Base-by-base conservation (phyloP, 1,140 invertebrate genomes). In the Rhagoletis pomonella region DNA sequence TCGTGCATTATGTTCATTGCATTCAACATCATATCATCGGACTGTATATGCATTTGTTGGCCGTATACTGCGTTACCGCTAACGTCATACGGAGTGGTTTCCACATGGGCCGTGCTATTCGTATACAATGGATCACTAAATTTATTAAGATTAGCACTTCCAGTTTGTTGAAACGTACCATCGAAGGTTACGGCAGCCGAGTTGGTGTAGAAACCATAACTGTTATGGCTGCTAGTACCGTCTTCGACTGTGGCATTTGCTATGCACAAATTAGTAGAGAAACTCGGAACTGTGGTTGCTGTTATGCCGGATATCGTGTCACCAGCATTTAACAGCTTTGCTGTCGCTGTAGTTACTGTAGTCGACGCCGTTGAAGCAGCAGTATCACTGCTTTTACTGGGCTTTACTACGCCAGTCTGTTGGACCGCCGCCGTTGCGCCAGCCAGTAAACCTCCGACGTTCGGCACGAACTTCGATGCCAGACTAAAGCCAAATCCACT, bases 391-490 rank as follows among this genome's bases (percentile, higher is more conserved):
- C n/a, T 64, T 14, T 60, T 62, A 29, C 17, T 5, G 50, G 73
- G 2, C 19, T 81, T 19, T 29, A 10, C 7, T 7, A 81, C n/a
- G 1, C 2, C 19, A 2, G 73, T 55, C 50, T 50, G 42, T n/a
- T 67, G 50, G 14, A 55, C 85, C 0, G 19, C 62, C 19, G 47
- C n/a, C 7, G 73, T 81, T 2, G 64, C 29, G 10, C 42, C 65
- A 67, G 87, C 84, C 14, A 92, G 87, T 19, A 92, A 88, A 44
- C 88, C 89, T 4, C 90, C 89, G 0, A 93, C 90, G 86, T 85
- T 92, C 1, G 92, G 92, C 0, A 93, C 89, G 47, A 93, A 73
- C 65, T 93, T 93, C 0, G 91, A 93, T n/a, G 92, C 90, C 17
- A 93, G 86, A 64, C 87, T 88, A 59, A 93, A 92, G 1, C 90